phyloP scores from a whole-genome alignment of 2,888 invertebrate species.

The Platypus cylindrus region DNA sequence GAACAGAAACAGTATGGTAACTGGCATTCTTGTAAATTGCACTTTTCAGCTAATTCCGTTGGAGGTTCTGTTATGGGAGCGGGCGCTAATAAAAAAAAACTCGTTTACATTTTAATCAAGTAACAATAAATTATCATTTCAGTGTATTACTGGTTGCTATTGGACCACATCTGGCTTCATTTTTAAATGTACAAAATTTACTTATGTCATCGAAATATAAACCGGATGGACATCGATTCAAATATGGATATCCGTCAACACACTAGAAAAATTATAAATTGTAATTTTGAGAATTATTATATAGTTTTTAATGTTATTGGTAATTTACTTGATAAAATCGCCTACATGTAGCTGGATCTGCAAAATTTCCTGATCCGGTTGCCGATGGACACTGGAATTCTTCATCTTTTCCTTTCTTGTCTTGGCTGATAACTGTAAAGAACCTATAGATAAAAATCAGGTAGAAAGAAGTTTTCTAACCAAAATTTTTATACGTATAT shows the following conservation, averaged over 20 bases:
- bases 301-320: not conserved
- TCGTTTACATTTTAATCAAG: not conserved
- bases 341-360: conserved; percentile 77
- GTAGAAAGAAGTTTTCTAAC: conserved; percentile 12
- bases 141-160: conserved; percentile 68
- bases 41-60: conserved; percentile 64
- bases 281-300: not conserved
- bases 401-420: conserved; percentile 31
- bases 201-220: conserved; percentile 81
- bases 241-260: conserved; percentile 77
- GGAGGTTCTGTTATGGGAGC: conserved; percentile 74
- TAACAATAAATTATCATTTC: conserved; percentile 2
- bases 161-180: conserved; percentile 82
- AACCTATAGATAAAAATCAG: conserved; percentile 20
- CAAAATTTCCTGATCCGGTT: conserved; percentile 76
- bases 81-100: conserved; percentile 44
- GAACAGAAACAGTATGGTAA: conserved; percentile 89
- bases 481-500: too few relatives aligned
- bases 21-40: conserved; percentile 60
- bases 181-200: conserved; percentile 83
- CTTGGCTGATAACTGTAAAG: conserved; percentile 35
- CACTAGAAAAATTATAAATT: conserved; percentile 46
- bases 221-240: conserved; percentile 81
- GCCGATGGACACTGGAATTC: conserved; percentile 71
- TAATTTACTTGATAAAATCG: conserved; percentile 72